Base-by-base conservation (phyloP, 2,797 vertebrate species). In the Danio jaintianensis region DNA sequence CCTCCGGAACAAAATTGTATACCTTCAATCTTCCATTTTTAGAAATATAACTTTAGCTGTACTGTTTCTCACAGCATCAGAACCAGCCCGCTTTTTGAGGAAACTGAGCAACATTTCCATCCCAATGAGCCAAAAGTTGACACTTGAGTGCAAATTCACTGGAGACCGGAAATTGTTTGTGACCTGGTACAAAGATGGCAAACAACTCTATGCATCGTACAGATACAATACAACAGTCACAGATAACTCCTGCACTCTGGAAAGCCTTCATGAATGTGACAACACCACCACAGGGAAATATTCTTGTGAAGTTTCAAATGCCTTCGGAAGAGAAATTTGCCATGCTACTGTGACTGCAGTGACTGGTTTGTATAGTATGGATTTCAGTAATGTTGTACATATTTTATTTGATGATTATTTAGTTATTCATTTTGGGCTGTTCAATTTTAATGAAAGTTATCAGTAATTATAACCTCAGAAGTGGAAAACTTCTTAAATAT, bases 31-130 rank as follows among this genome's bases (percentile, higher is more conserved):
- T 4, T 16, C 42, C 6, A 15, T 22, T 66, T 66, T 3, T 12
- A 15, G 71, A 74, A 42, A 47, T 45, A 13, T 61, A 74, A 74
- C 20, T 16, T 4, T 47, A 74, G 55, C 16, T 48, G 45, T 74
- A 47, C 18, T 74, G 40, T 74, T 62, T 43, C 58, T 75, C 43
- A 62, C 72, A 75, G 72, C 45, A 13, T 81, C 85, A 92, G 91
- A 91, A 81, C 88, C 91, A 2, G 89, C 96, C 58, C 87, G 86
- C n/a, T 97, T 98, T 91, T 92, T 96, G 87, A 97, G 95, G 91
- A 98, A 94, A 86, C 89, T 98, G 85, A 95, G 91, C 0, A 93
- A 95, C 79, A 92, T 94, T 12, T 92, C 88, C n/a, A 91, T 95
- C 80, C 93, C 93, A 82, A 92, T 93, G 48, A 94, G 92, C 47